Conservation (phyloP, 2,113 vertebrate species). For the Numenius arquata region DNA sequence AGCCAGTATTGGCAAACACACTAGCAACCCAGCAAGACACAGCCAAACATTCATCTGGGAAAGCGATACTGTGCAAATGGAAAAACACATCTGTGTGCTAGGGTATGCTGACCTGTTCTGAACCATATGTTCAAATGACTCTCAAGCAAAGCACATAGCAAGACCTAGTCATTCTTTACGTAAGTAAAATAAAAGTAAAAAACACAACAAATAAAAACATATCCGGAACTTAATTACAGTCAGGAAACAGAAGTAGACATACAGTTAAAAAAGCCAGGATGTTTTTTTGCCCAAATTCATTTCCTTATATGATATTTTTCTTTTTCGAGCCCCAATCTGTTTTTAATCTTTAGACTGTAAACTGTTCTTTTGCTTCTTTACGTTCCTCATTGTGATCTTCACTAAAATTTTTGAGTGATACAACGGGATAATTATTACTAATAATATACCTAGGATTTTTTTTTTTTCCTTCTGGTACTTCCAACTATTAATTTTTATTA, state of each 20-base stretch:
- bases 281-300: background rate
- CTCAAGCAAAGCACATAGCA: background rate
- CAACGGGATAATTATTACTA: background rate
- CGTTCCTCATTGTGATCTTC: background rate
- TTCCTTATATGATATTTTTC: background rate
- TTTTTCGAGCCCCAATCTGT: background rate
- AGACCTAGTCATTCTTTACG: background rate
- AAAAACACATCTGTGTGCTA: background rate
- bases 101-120: background rate
- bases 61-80: background rate
- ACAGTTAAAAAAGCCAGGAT: background rate
- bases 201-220: background rate
- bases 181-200: slow-evolving; percentile 23
- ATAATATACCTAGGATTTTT: background rate
- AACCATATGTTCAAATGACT: background rate
- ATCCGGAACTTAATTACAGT: background rate
- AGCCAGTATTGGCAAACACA: background rate
- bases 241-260: background rate
- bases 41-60: background rate
- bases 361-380: background rate
- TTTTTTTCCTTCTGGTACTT: background rate
- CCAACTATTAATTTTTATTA: background rate
- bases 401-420: background rate
- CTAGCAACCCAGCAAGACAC: background rate
- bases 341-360: background rate